phyloP scores from a whole-genome alignment of 2,888 invertebrate genomes.

The Lypha dubia region DNA sequence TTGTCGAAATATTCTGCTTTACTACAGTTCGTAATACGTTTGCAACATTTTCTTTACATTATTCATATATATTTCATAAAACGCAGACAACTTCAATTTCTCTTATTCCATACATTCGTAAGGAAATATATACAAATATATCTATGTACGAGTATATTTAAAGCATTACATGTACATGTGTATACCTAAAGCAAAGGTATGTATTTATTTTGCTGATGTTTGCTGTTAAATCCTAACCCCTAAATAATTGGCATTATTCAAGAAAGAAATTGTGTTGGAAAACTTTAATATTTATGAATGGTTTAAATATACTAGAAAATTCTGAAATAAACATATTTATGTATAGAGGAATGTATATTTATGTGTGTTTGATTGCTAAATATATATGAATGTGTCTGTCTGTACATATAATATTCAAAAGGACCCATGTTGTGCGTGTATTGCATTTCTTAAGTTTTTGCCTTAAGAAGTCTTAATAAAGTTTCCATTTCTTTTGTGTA shows the following conservation, averaged over 20 bases:
- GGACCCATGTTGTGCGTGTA: slow-evolving; percentile 47
- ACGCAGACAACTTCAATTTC: slow-evolving; percentile 21
- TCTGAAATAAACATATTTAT: too few species aligned
- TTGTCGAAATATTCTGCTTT: slow-evolving; percentile 47
- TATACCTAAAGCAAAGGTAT: neutral
- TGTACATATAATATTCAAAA: slow-evolving; percentile 3
- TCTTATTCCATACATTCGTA: neutral
- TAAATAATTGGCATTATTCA: slow-evolving; percentile 82
- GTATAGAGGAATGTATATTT: slow-evolving; percentile 28
- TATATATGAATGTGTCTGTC: neutral
- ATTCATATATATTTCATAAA: neutral
- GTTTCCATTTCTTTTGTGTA: slow-evolving; percentile 9
- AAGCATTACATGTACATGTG: neutral
- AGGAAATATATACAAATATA: too few species aligned
- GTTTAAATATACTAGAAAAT: slow-evolving; percentile 3
- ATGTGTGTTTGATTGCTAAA: slow-evolving; percentile 7
- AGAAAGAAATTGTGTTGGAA: slow-evolving; percentile 72
- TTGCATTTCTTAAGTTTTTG: slow-evolving; percentile 41
- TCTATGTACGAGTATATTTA: too few species aligned
- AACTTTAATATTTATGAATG: slow-evolving; percentile 50
- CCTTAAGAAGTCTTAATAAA: slow-evolving; percentile 22
- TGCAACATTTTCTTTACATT: slow-evolving; percentile 29
- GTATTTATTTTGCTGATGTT: slow-evolving; percentile 51
- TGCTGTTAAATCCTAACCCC: slow-evolving; percentile 76
- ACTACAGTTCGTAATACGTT: slow-evolving; percentile 20